Base-by-base conservation (phyloP, 2,113 vertebrate species). In the Castor canadensis region DNA sequence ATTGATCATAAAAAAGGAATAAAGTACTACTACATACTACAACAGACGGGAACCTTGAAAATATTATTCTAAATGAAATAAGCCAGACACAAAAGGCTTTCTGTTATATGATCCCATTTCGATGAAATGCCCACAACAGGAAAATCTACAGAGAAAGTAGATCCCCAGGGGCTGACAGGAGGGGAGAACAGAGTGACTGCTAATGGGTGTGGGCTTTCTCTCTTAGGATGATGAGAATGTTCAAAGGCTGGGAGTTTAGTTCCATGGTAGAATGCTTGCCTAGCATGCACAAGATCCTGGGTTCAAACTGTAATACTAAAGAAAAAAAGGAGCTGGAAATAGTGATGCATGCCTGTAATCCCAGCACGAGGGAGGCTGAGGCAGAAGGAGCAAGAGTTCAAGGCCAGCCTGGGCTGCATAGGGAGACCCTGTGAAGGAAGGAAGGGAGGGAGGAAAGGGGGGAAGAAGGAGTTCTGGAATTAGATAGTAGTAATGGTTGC, bases 31-130 rank as follows among this genome's bases (percentile, higher is more conserved):
- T 28, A 56, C 5, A 30, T 32, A 84, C 32, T 40, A 43, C 28
- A 58, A 88, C n/a, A 88, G 75, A 97, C 94, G 84, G 30, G 24
- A 87, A 76, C 32, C 77, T 52, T 92, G 83, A 94, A 89, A 93
- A 64, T 30, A 89, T 67, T 38, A 54, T 73, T 35, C 15, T n/a
- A 92, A 82, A 30, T 77, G 15, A 95, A 56, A 88, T 62, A 89
- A 83, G 28, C 4, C 40, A 87, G 40, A 90, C 47, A 17, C 38
- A 92, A 94, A 85, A 43, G 62, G 40, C 47, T 35, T 38, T 71
- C 72, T 49, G 32, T 3, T 54, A 4, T n/a, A 45, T 7, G 10
- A 88, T 26, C 88, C 20, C 64, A 80, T 81, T 84, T 89, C 62
- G 32, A 52, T 56, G 43, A 94, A 92, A 90, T n/a, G 47, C 43